A percentile compares a stretch with the other conserved stretches of the same genome.
These are phyloP conservation scores for Ascidia mentula DNA, from an alignment of 23 tunicate species.

Conservation along the genomic window DNA sequence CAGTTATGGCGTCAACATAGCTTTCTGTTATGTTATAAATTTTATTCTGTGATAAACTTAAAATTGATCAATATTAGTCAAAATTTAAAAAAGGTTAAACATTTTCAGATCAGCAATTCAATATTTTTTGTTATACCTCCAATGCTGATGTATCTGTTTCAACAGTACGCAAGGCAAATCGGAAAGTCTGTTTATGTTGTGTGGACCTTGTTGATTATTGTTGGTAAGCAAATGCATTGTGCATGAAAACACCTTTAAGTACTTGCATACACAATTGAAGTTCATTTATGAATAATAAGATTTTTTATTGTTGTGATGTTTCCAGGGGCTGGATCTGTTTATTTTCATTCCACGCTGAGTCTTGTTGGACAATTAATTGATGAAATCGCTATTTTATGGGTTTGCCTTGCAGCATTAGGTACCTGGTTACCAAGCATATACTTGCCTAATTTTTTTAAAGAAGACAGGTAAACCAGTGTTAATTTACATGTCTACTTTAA, in stretches of 20 bases:
- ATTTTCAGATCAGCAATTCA: conserved; percentile 66
- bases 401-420: conserved; percentile 69
- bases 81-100: not conserved
- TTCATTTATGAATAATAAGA: not conserved
- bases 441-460: conserved; percentile 23
- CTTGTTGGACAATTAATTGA: conserved; percentile 90
- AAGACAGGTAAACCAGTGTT: conserved; percentile 33
- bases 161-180: conserved; percentile 69
- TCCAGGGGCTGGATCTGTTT: conserved; percentile 73
- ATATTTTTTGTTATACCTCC: conserved; percentile 95
- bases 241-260: not conserved
- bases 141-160: conserved; percentile 62
- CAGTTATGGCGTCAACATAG: too few relatives aligned
- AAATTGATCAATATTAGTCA: too few relatives aligned
- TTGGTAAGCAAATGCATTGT: conserved; percentile 45
- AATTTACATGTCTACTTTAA: not conserved
- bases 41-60: too few relatives aligned
- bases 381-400: conserved; percentile 90
- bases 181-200: conserved; percentile 62
- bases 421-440: conserved; percentile 61
- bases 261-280: not conserved
- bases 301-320: not conserved
- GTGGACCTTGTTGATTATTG: conserved; percentile 77
- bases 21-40: not conserved
- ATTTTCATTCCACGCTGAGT: conserved; percentile 87